Conservation (phyloP, 2,113 vertebrate genomes). For the Centropus bengalensis region DNA sequence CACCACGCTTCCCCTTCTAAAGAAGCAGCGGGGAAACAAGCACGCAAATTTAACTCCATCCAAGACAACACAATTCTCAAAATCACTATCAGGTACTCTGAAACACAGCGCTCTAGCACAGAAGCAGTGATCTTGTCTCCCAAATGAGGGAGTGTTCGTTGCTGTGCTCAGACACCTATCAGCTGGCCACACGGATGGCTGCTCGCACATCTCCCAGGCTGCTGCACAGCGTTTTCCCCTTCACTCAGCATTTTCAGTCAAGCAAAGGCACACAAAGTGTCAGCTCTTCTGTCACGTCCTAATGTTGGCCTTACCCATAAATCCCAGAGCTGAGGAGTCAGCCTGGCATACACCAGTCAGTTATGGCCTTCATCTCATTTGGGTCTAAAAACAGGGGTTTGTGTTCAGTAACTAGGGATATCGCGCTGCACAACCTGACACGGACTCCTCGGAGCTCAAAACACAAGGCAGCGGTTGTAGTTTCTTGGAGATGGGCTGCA, state of each 20-base stretch:
- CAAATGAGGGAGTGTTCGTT: background rate
- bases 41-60: background rate
- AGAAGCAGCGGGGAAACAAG: background rate
- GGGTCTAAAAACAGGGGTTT: background rate
- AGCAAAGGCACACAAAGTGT: rapidly evolving
- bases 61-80: background rate
- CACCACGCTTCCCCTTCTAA: background rate
- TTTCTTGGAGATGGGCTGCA: background rate
- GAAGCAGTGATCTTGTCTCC: background rate
- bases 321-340: background rate
- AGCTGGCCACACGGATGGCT: background rate
- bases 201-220: background rate
- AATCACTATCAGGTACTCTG: background rate
- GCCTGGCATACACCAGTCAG: background rate
- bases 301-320: background rate
- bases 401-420: background rate
- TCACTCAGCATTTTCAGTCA: background rate
- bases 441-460: background rate
- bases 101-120: background rate
- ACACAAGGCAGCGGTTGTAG: background rate
- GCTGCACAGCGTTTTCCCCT: background rate
- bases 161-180: background rate
- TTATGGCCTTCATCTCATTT: too few species aligned
- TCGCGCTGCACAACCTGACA: background rate
- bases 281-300: background rate